phyloP scores from a whole-genome alignment of 1,140 invertebrate genomes.

The Euwallacea fornicatus region DNA sequence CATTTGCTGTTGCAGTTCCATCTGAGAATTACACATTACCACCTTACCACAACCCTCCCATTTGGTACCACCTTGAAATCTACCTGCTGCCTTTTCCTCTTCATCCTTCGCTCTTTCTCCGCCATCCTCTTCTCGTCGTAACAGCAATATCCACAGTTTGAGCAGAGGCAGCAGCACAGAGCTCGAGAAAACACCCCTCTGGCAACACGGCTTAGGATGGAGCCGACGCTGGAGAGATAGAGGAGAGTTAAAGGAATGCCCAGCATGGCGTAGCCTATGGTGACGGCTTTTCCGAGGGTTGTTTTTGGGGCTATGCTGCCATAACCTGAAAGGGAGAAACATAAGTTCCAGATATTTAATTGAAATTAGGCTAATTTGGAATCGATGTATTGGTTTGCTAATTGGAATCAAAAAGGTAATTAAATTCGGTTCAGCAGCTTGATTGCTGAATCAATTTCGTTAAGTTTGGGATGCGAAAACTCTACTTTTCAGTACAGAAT shows the following conservation, averaged over 20 bases:
- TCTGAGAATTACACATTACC: constrained; percentile 39
- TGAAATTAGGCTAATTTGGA: no score
- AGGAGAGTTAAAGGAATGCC: constrained; percentile 91
- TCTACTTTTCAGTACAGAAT: no score
- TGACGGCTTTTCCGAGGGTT: constrained; percentile 79
- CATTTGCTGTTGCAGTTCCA: constrained; percentile 71
- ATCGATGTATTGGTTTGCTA: no score
- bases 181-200: constrained; percentile 83
- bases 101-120: constrained; percentile 75
- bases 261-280: constrained; percentile 85
- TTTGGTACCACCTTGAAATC: not conserved
- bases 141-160: constrained; percentile 82
- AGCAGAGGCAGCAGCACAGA: constrained; percentile 79
- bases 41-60: not conserved
- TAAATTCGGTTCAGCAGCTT: no score
- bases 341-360: not conserved
- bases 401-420: no score
- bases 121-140: constrained; percentile 80
- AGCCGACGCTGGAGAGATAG: constrained; percentile 81
- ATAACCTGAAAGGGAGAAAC: constrained; percentile 68
- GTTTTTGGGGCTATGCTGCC: constrained; percentile 83
- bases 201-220: constrained; percentile 80
- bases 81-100: constrained; percentile 69
- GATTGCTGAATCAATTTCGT: no score
- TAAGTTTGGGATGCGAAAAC: no score